These are phyloP conservation scores for Neodontobutis hainanensis DNA, from an alignment of 2,113 vertebrate genomes.

Conservation along the genomic window DNA sequence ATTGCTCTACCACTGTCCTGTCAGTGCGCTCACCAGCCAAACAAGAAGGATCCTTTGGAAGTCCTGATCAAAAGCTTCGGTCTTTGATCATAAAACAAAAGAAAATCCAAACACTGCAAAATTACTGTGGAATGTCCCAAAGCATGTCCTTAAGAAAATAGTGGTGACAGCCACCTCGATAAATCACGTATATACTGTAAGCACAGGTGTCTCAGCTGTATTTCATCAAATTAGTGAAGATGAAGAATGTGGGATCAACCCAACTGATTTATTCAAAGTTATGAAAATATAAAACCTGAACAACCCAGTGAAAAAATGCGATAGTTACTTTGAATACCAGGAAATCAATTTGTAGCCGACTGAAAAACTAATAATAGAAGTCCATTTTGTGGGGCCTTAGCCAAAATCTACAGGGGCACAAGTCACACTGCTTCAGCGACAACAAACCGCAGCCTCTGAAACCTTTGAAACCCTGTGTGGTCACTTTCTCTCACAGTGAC, in stretches of 20 bases:
- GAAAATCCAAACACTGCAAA: conserved; percentile 73
- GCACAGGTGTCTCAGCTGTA: conserved; percentile 51
- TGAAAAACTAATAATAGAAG: conserved; percentile 52
- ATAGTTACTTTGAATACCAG: conserved; percentile 46
- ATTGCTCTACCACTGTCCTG: conserved; percentile 80
- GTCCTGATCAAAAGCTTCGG: conserved; percentile 78
- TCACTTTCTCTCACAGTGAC: conserved; percentile 71
- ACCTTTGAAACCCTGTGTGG: conserved; percentile 78
- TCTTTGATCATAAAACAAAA: conserved; percentile 78
- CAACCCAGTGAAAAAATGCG: conserved; percentile 25
- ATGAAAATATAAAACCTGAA: conserved; percentile 1
- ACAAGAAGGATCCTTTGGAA: conserved; percentile 80
- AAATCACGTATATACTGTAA: conserved; percentile 21
- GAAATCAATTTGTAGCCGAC: conserved; percentile 56
- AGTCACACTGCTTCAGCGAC: conserved; percentile 74
- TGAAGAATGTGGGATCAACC: neutral
- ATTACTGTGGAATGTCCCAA: conserved; percentile 77
- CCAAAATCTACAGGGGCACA: conserved; percentile 73
- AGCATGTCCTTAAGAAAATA: conserved; percentile 46
- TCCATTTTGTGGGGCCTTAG: conserved; percentile 57
- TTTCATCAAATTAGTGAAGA: conserved; percentile 42
- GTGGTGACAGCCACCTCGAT: conserved; percentile 52
- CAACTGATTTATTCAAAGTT: neutral
- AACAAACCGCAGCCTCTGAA: conserved; percentile 68
- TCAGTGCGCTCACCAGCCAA: conserved; percentile 77